Conservation (phyloP, 1,140 invertebrate species). For the Drosophila truncata region DNA sequence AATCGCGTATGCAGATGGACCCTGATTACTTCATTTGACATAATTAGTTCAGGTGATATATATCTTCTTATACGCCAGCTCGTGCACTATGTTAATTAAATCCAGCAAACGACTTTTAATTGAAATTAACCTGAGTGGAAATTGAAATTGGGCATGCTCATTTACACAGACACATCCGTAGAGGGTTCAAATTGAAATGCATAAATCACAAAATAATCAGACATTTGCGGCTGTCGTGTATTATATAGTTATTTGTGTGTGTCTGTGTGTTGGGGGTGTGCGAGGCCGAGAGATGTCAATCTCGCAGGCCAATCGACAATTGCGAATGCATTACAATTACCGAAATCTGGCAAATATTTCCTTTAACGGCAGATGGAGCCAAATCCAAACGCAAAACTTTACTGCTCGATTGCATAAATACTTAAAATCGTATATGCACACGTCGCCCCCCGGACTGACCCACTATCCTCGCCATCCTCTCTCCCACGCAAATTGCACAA, state of each 20-base stretch:
- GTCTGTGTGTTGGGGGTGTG: neutral
- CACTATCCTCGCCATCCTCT: too few relatives aligned
- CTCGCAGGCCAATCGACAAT: constrained; percentile 79
- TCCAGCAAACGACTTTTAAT: constrained; percentile 61
- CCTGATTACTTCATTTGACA: constrained; percentile 9
- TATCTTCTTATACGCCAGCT: neutral
- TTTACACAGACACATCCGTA: constrained; percentile 63
- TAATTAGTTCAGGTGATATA: constrained; percentile 27
- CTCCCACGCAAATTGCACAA: constrained; percentile 67
- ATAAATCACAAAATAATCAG: constrained; percentile 83
- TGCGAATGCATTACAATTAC: constrained; percentile 71
- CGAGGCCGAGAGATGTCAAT: constrained; percentile 55
- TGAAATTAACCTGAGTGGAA: constrained; percentile 73
- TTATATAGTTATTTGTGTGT: constrained; percentile 9
- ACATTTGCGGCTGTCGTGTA: constrained; percentile 44
- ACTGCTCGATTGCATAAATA: constrained; percentile 65
- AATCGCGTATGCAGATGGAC: neutral
- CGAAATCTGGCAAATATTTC: constrained; percentile 75
- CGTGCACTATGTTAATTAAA: constrained; percentile 65
- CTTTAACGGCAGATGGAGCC: constrained; percentile 45
- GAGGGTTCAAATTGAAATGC: constrained; percentile 69
- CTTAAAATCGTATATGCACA: constrained; percentile 68
- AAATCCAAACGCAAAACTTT: constrained; percentile 48
- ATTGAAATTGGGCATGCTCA: constrained; percentile 44
- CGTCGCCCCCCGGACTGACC: neutral